Evolutionary conservation across 2,113 vertebrate species (phyloP), one percentile per base, ranked within the genome.

Genomic region (Micromys minutus): DNA sequence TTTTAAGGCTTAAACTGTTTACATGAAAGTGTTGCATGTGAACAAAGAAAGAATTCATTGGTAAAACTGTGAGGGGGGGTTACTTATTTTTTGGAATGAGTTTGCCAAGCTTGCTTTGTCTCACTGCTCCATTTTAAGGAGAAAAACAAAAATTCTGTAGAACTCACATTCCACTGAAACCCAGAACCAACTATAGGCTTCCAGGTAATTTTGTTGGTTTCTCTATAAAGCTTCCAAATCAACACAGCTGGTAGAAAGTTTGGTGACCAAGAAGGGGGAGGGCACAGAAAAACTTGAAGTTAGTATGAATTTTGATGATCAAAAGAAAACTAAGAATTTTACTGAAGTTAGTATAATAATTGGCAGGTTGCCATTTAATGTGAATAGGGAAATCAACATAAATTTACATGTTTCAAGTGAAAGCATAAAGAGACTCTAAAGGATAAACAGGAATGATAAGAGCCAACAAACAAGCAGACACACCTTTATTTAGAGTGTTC

Each of bases 401-500:
- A 96, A 98, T 98, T 97, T 97, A 96, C 96, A 97, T 98, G 93
- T 96, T 98, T 97, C 94, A 96, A 97, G 95, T 86, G 63, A 97
- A 95, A 65, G 34, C 63, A 36, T 13, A 16, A 59, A 17, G 34
- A 96, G n/a, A 61, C 67, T 57, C 39, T 76, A 89, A 45, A 89
- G 36, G 90, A 59, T 76, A 96, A 97, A 92, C 24, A 93, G 52
- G 96, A 87, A 19, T 95, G 87, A 84, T 93, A 94, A 63, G 96
- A 86, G 36, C n/a, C 75, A 57, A 92, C 39, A 93, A 96, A 95
- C 24, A 88, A 45, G 9, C 61, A 85, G 61, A 90, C 0, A 13
- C 63, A 50, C 15, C 15, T 29, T 91, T 87, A 63, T 65, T 91
- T 21, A 93, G 61, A 89, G 74, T 72, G 34, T 89, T 26, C 31